Percentiles rank a stretch among this genome's conserved stretches.
Evolutionary conservation across 2,888 invertebrate species (phyloP).

Genomic region (Lithophane ornitopus): DNA sequence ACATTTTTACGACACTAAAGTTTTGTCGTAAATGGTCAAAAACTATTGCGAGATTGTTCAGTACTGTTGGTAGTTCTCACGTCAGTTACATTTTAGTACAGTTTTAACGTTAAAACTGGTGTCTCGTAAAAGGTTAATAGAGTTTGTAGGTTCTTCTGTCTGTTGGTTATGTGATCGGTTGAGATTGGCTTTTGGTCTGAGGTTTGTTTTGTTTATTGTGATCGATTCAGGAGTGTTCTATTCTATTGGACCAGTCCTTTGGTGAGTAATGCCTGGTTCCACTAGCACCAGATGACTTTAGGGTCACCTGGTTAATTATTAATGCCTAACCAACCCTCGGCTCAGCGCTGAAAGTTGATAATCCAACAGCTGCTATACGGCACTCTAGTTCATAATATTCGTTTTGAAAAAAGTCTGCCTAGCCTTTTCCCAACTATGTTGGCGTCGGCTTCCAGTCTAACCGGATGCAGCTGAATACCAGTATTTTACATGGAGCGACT

Average conservation of each 20-base stretch:
- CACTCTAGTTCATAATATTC: background rate
- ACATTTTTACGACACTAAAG: slow-evolving; percentile 67
- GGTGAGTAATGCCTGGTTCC: background rate
- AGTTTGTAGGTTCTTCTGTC: background rate
- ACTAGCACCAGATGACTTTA: background rate
- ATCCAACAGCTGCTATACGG: background rate
- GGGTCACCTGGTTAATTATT: too few relatives aligned
- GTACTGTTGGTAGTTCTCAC: slow-evolving; percentile 55
- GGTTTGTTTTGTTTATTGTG: background rate
- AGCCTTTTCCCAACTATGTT: too few relatives aligned
- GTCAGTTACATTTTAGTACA: slow-evolving; percentile 55
- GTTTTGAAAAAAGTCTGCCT: too few relatives aligned
- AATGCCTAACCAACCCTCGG: too few relatives aligned
- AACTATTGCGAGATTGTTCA: slow-evolving; percentile 52
- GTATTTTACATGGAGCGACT: too few relatives aligned
- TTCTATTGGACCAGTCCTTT: background rate
- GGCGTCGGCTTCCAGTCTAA: too few relatives aligned
- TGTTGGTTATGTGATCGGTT: background rate
- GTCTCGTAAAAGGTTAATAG: slow-evolving; percentile 59
- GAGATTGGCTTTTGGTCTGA: background rate
- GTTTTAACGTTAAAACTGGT: slow-evolving; percentile 47
- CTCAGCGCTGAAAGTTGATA: background rate
- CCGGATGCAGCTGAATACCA: too few relatives aligned
- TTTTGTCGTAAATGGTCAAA: slow-evolving; percentile 66
- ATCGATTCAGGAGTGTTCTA: background rate